Evolutionary conservation across 2,797 vertebrate species (phyloP).

Genomic region (Siniperca scherzeri): DNA sequence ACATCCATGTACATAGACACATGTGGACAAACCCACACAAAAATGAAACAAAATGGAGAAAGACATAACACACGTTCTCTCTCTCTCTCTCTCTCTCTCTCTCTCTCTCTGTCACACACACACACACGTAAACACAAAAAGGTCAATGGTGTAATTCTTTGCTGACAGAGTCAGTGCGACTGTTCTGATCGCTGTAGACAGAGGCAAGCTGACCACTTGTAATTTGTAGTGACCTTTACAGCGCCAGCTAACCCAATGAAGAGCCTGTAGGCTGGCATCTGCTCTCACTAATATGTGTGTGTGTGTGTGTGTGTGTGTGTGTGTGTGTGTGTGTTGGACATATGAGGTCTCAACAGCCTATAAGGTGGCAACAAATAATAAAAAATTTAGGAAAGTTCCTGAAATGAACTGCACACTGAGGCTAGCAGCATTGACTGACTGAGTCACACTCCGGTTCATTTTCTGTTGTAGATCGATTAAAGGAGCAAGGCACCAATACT

Average conservation of each 20-base stretch:
- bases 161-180: slow-evolving; percentile 54
- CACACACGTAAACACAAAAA: slow-evolving; percentile 56
- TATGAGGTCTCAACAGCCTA: slow-evolving; percentile 6
- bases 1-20: not conserved
- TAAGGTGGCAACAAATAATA: slow-evolving; percentile 15
- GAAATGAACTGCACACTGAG: not conserved
- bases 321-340: slow-evolving; percentile 18
- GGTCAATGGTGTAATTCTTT: slow-evolving; percentile 73
- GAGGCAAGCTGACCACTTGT: slow-evolving; percentile 70
- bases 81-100: not conserved
- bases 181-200: slow-evolving; percentile 56
- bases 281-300: slow-evolving; percentile 32
- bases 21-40: not conserved
- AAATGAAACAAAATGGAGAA: not conserved
- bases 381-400: not conserved
- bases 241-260: slow-evolving; percentile 51
- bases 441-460: not conserved
- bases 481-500: not conserved
- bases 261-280: slow-evolving; percentile 63
- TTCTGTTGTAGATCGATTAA: not conserved
- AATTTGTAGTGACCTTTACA: slow-evolving; percentile 77
- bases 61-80: not conserved
- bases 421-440: not conserved
- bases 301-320: slow-evolving; percentile 26
- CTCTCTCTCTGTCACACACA: not conserved